Conservation (phyloP, 2,888 invertebrate species). For the Monopis laevigella region DNA sequence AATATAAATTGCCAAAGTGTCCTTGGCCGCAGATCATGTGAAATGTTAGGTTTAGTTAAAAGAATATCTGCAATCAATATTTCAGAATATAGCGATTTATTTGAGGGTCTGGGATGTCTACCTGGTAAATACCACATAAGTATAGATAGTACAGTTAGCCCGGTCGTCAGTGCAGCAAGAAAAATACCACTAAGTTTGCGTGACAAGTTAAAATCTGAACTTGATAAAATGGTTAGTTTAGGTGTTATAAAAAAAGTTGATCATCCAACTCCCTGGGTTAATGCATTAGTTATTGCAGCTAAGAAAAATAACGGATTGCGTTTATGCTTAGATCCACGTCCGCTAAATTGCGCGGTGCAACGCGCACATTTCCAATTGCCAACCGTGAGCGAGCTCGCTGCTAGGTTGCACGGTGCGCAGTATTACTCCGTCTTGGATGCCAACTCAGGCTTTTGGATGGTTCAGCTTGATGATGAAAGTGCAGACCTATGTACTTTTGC, state of each 20-base stretch:
- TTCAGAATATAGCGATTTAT: constrained; percentile 14
- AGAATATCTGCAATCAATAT: constrained; percentile 11
- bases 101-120: constrained; percentile 15
- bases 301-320: constrained; percentile 19
- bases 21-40: constrained; percentile 13
- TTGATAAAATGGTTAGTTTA: constrained; percentile 14
- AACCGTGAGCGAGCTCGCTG: constrained; percentile 18
- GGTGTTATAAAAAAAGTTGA: constrained; percentile 20
- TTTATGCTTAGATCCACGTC: constrained; percentile 18
- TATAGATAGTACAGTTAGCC: constrained; percentile 3
- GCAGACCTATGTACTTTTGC: constrained; percentile 20
- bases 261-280: constrained; percentile 21
- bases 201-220: constrained; percentile 10
- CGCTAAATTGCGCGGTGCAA: neutral
- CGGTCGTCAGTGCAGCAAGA: constrained; percentile 13
- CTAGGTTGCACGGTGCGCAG: constrained; percentile 15
- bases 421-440: constrained; percentile 20
- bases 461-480: constrained; percentile 19
- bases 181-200: constrained; percentile 15
- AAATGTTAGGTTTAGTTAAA: constrained; percentile 11
- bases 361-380: constrained; percentile 17
- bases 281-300: constrained; percentile 18
- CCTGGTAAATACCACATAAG: constrained; percentile 16
- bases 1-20: constrained; percentile 14
- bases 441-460: constrained; percentile 21